Evolutionary conservation across 2,888 invertebrate genomes (phyloP).

Genomic region (Microctonus hyperodae): DNA sequence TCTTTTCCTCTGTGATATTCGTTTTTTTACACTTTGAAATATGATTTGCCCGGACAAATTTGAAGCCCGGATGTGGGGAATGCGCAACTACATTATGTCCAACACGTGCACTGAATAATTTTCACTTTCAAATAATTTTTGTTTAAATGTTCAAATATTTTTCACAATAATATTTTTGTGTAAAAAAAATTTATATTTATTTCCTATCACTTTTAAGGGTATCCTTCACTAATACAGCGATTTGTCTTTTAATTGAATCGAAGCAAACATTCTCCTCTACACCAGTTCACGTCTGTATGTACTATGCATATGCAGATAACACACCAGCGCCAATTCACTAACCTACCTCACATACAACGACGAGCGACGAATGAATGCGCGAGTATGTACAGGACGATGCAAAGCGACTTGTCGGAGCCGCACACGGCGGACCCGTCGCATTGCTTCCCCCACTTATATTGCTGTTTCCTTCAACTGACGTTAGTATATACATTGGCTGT

Average conservation of each 20-base stretch:
- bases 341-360: conserved; percentile 54
- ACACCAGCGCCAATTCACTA: conserved; percentile 54
- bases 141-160: conserved; percentile 26
- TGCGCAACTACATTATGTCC: neutral
- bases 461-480: conserved; percentile 29
- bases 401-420: conserved; percentile 42
- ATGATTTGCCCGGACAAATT: conserved; percentile 20
- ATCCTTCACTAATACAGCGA: no score
- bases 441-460: conserved; percentile 19
- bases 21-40: conserved; percentile 3
- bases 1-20: conserved; percentile 1
- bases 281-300: conserved; percentile 52
- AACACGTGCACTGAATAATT: neutral
- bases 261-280: conserved; percentile 52
- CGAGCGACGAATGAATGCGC: conserved; percentile 20
- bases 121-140: conserved; percentile 40
- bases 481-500: conserved; percentile 27
- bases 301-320: conserved; percentile 57
- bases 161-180: no score
- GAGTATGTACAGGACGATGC: conserved; percentile 37
- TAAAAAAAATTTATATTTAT: no score
- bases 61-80: conserved; percentile 9
- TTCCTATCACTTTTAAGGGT: no score
- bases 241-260: conserved; percentile 50
- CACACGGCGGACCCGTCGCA: conserved; percentile 17